Base-by-base conservation (phyloP, 1,140 invertebrate genomes). In the Protaetia brevitarsis region DNA sequence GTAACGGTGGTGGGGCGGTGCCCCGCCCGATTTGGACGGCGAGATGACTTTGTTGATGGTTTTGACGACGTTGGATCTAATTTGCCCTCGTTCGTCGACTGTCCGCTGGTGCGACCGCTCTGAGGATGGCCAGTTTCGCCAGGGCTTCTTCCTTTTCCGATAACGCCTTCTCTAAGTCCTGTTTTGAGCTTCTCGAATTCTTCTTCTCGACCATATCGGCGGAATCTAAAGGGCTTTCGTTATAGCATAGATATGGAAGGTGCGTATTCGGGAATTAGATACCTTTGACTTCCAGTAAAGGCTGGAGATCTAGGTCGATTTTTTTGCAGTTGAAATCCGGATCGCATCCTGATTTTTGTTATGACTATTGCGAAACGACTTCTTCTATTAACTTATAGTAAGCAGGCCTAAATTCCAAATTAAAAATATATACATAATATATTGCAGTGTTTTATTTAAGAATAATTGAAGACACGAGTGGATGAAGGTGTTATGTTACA, bases 231-330 rank as follows among this genome's bases (percentile, higher is more conserved):
- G 63, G 69, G 10, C 1, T 7, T 51, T 45, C 4, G 5, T n/a
- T n/a, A n/a, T n/a, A n/a, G n/a, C n/a, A n/a, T n/a, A n/a, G n/a
- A 2, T 26, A 1, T 21, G 21, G 10, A 30, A 34, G n/a, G 8
- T 23, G 19, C 29, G 60, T 0, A n/a, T 21, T 19, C n/a, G n/a
- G n/a, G n/a, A n/a, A n/a, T n/a, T n/a, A n/a, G n/a, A 6, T 77
- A 87, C 86, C 86, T 67, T 92, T 89, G 62, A 95, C 90, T 72
- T 97, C 94, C 28, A 98, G 88, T 13, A 98, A 81, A 1, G 93
- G 89, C 70, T 97, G 93, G 0, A 98, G 91, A 77, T 99, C 96
- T 60, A 98, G 92, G 69, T 96, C 89, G 79, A 97, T 96, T 79
- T 82, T 85, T 68, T 85, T 87, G n/a, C n/a, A n/a, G n/a, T n/a